A percentile compares a stretch with the other conserved stretches of the same genome.
phyloP scores from a whole-genome alignment of 2,888 invertebrate species.

The Blera fallax region DNA sequence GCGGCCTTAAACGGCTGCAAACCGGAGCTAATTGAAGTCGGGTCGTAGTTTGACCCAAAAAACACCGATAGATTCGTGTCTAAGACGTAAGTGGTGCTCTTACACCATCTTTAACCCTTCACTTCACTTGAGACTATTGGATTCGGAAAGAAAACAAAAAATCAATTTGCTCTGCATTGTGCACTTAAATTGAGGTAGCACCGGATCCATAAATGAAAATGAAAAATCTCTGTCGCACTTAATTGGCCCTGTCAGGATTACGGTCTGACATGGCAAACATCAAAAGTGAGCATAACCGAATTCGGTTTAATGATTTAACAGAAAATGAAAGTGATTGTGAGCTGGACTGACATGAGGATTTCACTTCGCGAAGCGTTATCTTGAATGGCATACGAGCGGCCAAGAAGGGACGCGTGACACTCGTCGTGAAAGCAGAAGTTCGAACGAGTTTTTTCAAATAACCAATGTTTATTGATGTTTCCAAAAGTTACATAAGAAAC shows the following conservation, averaged over 20 bases:
- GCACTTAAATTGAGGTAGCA: constrained; percentile 44
- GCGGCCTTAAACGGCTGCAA: constrained; percentile 56
- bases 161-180: constrained; percentile 57
- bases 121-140: constrained; percentile 49
- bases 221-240: constrained; percentile 60
- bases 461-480: not conserved
- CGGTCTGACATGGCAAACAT: constrained; percentile 68
- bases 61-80: constrained; percentile 62
- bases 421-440: constrained; percentile 42
- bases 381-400: constrained; percentile 34
- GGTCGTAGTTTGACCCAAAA: constrained; percentile 53
- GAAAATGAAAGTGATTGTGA: constrained; percentile 68
- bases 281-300: constrained; percentile 62
- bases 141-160: constrained; percentile 9
- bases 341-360: constrained; percentile 49
- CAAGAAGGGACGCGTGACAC: constrained; percentile 31
- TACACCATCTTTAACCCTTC: constrained; percentile 70
- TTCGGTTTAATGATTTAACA: constrained; percentile 54
- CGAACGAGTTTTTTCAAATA: constrained; percentile 1
- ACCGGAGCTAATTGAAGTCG: constrained; percentile 59
- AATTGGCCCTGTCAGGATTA: constrained; percentile 72
- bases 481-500: constrained; percentile 1
- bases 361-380: constrained; percentile 54
- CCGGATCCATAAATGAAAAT: constrained; percentile 66
- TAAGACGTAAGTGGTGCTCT: constrained; percentile 62